Percentiles rank a stretch among this genome's conserved stretches.
Conservation (phyloP, 2,113 vertebrate species). For the Epinephelus moara region DNA sequence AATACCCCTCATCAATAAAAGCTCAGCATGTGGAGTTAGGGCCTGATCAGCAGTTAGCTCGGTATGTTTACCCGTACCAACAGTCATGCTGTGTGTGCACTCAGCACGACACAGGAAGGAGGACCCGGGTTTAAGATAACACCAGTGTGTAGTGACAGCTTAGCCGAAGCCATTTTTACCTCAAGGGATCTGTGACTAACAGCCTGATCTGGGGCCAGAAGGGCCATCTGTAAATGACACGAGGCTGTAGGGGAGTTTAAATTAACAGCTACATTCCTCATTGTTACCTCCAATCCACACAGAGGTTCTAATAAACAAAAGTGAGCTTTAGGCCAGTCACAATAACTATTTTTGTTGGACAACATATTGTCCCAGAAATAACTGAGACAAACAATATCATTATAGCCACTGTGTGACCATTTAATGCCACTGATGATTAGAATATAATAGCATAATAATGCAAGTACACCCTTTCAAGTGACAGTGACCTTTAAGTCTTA, state of each 20-base stretch:
- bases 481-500: too few relatives aligned
- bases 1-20: slow-evolving; percentile 66
- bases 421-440: too few relatives aligned
- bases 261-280: slow-evolving; percentile 34
- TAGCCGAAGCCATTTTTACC: slow-evolving; percentile 38
- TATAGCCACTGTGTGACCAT: too few relatives aligned
- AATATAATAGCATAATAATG: too few relatives aligned
- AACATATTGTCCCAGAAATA: too few relatives aligned
- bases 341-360: too few relatives aligned
- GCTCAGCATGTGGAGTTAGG: slow-evolving; percentile 43
- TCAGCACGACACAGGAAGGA: slow-evolving; percentile 27
- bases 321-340: neutral
- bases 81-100: slow-evolving; percentile 22
- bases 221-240: slow-evolving; percentile 53
- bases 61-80: slow-evolving; percentile 46
- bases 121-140: slow-evolving; percentile 41
- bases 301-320: slow-evolving; percentile 31
- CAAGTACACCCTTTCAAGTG: too few relatives aligned
- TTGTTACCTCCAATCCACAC: slow-evolving; percentile 1
- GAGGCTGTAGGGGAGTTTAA: slow-evolving; percentile 44
- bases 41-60: slow-evolving; percentile 49
- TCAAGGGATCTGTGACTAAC: slow-evolving; percentile 45
- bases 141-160: slow-evolving; percentile 32
- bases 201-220: slow-evolving; percentile 37
- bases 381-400: too few relatives aligned